phyloP scores from a whole-genome alignment of 2,888 invertebrate species.

The Drosophila subquinaria region DNA sequence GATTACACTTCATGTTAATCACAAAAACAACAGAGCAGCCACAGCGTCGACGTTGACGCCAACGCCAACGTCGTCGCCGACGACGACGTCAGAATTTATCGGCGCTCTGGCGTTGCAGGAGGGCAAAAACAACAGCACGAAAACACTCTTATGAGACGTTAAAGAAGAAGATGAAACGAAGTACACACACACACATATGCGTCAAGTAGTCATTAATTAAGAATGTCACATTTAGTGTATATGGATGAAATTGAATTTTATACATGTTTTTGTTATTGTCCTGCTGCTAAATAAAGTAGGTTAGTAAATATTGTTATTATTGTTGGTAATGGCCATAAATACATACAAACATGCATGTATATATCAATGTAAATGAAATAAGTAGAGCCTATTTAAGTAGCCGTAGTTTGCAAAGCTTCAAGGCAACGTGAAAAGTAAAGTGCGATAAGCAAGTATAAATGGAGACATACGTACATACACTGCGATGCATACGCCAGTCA shows the following conservation, averaged over 20 bases:
- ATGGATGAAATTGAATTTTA: slow-evolving; percentile 20
- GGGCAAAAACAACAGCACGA: slow-evolving; percentile 41
- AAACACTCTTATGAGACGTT: slow-evolving; percentile 20
- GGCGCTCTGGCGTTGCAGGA: slow-evolving; percentile 49
- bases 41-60: slow-evolving; percentile 20
- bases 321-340: slow-evolving; percentile 15
- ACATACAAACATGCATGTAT: neutral
- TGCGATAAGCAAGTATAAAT: slow-evolving; percentile 17
- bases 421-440: slow-evolving; percentile 31
- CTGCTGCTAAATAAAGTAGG: slow-evolving; percentile 31
- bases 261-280: slow-evolving; percentile 33
- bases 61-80: slow-evolving; percentile 29
- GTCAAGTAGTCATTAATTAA: slow-evolving; percentile 26
- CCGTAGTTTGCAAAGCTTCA: slow-evolving; percentile 29
- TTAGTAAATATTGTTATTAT: slow-evolving; percentile 36
- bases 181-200: slow-evolving; percentile 4
- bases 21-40: slow-evolving; percentile 19
- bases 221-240: slow-evolving; percentile 43
- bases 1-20: slow-evolving; percentile 59
- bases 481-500: neutral
- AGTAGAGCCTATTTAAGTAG: slow-evolving; percentile 19
- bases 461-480: slow-evolving; percentile 7
- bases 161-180: slow-evolving; percentile 2
- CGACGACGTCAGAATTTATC: slow-evolving; percentile 49
- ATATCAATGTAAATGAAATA: slow-evolving; percentile 28